A percentile compares a stretch with the other conserved stretches of the same genome.
phyloP scores from a whole-genome alignment of 2,888 invertebrate genomes.

The Mesoligia furuncula region DNA sequence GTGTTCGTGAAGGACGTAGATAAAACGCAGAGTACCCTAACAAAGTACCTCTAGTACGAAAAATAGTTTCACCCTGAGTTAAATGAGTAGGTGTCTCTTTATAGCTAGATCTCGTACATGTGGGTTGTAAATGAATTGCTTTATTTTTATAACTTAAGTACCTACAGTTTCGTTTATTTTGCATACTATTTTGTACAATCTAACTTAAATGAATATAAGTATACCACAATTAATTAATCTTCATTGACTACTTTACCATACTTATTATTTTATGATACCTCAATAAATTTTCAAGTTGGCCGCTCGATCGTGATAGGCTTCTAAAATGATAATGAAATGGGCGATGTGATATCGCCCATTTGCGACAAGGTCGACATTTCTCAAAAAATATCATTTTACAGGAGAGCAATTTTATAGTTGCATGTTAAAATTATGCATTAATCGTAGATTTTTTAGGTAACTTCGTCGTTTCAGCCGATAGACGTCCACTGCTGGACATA shows the following conservation, averaged over 20 bases:
- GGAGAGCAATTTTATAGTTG: too few relatives aligned
- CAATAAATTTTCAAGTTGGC: not conserved
- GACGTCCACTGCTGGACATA: too few relatives aligned
- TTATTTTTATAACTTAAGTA: not conserved
- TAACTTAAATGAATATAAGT: not conserved
- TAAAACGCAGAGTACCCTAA: slow-evolving; percentile 40
- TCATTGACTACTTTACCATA: not conserved
- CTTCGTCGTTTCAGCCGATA: too few relatives aligned
- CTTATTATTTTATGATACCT: not conserved
- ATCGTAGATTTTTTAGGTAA: too few relatives aligned
- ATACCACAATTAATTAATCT: not conserved
- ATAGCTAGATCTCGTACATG: not conserved
- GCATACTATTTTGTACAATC: not conserved
- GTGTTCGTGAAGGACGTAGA: slow-evolving; percentile 36
- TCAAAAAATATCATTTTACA: too few relatives aligned
- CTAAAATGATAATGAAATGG: too few relatives aligned
- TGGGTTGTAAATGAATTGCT: slow-evolving; percentile 17
- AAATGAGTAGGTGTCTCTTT: slow-evolving; percentile 25
- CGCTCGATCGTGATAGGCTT: not conserved
- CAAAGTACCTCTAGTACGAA: slow-evolving; percentile 31
- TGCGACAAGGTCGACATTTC: too few relatives aligned
- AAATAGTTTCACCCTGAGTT: slow-evolving; percentile 32
- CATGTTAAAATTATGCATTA: too few relatives aligned
- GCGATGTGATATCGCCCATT: too few relatives aligned
- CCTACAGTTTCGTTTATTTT: slow-evolving; percentile 19